Evolutionary conservation across 92 coral and sea anemone species (phyloP), one percentile per base, ranked within the genome.

Genomic region (Porites cylindrica): DNA sequence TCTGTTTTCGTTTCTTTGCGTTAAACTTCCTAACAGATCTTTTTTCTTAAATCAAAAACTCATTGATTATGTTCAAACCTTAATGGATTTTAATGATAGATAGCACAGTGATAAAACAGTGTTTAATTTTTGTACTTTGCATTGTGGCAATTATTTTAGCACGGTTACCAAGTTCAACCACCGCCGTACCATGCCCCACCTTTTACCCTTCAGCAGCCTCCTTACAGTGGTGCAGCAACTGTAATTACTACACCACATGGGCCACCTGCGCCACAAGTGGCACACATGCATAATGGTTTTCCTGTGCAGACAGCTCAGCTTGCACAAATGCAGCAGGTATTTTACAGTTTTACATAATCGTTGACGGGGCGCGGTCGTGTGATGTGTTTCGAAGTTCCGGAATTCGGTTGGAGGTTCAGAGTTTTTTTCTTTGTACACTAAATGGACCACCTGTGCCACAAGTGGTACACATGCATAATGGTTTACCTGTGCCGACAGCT

Each of bases 101-200:
- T 38, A 0, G 47, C 47, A 38, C 47, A 38, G 47, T 38, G 47
- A 38, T 38, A 38, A 38, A 4, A 38, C 47, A 38, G 4, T 38
- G 47, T 38, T 38, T 4, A 38, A 38, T 4, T 38, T 38, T 38
- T 38, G 47, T 38, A 54, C 14, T 56, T 56, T 56, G 32, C 3
- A 11, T 8, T 56, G 16, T 14, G 61, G 61, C 53, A 5, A 66
- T 64, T 21, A 20, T 43, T n/a, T n/a, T 61, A 24, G 51, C 66
- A 66, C 59, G 80, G 77, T 18, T 21, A 76, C 51, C 80, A 54
- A 21, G 51, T 16, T 56, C 67, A 76, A 7, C 67, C 67, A 6
- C 67, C 53, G 7, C 47, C 50, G 2, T 78, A 78, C 71, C 71
- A 38, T 17, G 59, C 72, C 38, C 82, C 38, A 18, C 71, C 82